Conservation (phyloP, 2,113 vertebrate genomes). For the Emydura subglobosa region DNA sequence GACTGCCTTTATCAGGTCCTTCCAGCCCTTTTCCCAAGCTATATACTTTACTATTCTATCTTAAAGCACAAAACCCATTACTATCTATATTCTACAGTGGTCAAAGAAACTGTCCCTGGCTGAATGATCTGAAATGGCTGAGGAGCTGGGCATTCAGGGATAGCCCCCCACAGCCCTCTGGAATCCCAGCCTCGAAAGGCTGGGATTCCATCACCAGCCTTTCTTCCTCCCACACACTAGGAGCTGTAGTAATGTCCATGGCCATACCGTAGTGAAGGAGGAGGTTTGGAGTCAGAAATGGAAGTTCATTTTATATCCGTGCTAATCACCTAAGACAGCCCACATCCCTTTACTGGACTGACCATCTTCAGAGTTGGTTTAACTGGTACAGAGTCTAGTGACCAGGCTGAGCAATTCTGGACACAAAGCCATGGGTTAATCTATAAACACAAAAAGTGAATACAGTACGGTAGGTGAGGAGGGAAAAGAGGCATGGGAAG, state of each 20-base stretch:
- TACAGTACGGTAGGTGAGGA: background rate
- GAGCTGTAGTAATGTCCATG: fast-evolving
- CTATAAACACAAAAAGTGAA: background rate
- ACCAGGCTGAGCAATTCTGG: background rate
- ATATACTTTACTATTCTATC: no score
- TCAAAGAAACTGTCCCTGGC: background rate
- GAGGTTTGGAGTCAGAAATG: background rate
- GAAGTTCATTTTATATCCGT: background rate
- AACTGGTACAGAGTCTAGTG: background rate
- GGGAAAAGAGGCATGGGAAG: fast-evolving
- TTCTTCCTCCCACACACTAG: fast-evolving
- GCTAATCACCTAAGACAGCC: background rate
- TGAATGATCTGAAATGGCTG: background rate
- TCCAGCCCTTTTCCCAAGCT: no score
- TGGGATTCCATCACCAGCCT: background rate
- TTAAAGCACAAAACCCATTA: no score
- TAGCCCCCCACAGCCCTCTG: background rate
- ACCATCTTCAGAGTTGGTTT: background rate
- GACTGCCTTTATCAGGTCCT: no score
- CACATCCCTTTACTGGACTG: background rate
- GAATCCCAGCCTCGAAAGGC: no score
- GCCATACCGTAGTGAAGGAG: background rate
- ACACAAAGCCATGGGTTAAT: no score
- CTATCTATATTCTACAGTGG: no score
- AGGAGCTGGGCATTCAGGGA: background rate